Evolutionary conservation across 2,888 invertebrate species (phyloP).

Genomic region (Odontomyia ornata): DNA sequence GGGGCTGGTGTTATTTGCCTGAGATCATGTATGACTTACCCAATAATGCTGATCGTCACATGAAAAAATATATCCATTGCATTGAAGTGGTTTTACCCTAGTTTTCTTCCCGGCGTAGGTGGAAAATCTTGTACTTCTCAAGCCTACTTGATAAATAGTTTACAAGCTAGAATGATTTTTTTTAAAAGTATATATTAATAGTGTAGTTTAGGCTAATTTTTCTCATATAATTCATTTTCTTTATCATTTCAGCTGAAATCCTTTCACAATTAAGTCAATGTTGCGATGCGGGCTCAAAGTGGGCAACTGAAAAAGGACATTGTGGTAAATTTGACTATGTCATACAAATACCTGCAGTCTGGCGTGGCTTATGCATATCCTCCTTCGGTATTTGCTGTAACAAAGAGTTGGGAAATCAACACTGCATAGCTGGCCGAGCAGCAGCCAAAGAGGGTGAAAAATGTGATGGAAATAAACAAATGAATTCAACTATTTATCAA

Average conservation of each 20-base stretch:
- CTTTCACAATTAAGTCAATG: conserved; percentile 63
- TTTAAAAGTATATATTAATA: too few species aligned
- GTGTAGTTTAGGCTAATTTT: too few species aligned
- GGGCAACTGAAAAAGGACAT: conserved; percentile 65
- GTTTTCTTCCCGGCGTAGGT: too few species aligned
- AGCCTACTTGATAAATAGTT: too few species aligned
- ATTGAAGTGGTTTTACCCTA: too few species aligned
- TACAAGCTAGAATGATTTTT: too few species aligned
- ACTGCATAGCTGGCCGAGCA: conserved; percentile 59
- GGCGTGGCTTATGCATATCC: conserved; percentile 71
- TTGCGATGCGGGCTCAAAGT: conserved; percentile 66
- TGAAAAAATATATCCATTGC: too few species aligned
- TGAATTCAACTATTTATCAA: conserved; percentile 59
- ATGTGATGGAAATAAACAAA: conserved; percentile 53
- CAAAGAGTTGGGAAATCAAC: conserved; percentile 63
- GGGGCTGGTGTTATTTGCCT: too few species aligned
- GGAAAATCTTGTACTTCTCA: too few species aligned
- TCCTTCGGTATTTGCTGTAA: conserved; percentile 73
- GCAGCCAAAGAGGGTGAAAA: conserved; percentile 58
- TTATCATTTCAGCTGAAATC: conserved; percentile 55
- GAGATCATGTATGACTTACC: too few species aligned
- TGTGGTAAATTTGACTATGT: conserved; percentile 67
- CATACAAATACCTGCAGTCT: conserved; percentile 67
- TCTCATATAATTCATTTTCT: too few species aligned
- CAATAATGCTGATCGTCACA: too few species aligned